Evolutionary conservation across 2,888 invertebrate species (phyloP).

Genomic region (Fragum whitleyi): DNA sequence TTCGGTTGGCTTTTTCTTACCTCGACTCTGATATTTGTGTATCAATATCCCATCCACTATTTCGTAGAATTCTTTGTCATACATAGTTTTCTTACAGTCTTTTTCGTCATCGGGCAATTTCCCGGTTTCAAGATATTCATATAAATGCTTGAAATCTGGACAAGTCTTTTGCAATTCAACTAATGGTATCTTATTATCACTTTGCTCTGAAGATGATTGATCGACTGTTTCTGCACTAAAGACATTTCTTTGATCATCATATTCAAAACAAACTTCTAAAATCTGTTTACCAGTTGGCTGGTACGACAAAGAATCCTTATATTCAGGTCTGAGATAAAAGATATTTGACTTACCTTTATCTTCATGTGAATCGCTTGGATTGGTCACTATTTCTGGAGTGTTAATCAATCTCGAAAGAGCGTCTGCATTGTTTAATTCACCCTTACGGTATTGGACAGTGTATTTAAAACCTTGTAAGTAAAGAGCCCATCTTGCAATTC

Average conservation of each 20-base stretch:
- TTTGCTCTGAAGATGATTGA: neutral
- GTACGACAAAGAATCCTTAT: neutral
- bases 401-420: no score
- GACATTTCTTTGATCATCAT: neutral
- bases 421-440: no score
- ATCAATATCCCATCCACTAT: slow-evolving; percentile 21
- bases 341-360: neutral
- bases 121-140: slow-evolving; percentile 20
- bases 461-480: slow-evolving; percentile 25
- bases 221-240: slow-evolving; percentile 12
- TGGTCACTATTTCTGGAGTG: neutral
- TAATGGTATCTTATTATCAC: slow-evolving; percentile 7
- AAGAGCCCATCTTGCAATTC: slow-evolving; percentile 54
- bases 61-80: slow-evolving; percentile 34
- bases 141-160: no score
- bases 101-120: slow-evolving; percentile 29
- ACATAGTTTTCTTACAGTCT: neutral
- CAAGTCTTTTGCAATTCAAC: slow-evolving; percentile 19
- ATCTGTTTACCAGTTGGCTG: neutral
- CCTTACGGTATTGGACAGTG: no score
- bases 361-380: neutral
- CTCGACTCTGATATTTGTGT: slow-evolving; percentile 27
- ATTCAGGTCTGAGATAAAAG: neutral
- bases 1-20: slow-evolving; percentile 30
- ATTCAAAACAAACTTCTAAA: slow-evolving; percentile 38